These are phyloP conservation scores for Abscondita cerata DNA, from an alignment of 2,888 invertebrate species.

Conservation along the genomic window DNA sequence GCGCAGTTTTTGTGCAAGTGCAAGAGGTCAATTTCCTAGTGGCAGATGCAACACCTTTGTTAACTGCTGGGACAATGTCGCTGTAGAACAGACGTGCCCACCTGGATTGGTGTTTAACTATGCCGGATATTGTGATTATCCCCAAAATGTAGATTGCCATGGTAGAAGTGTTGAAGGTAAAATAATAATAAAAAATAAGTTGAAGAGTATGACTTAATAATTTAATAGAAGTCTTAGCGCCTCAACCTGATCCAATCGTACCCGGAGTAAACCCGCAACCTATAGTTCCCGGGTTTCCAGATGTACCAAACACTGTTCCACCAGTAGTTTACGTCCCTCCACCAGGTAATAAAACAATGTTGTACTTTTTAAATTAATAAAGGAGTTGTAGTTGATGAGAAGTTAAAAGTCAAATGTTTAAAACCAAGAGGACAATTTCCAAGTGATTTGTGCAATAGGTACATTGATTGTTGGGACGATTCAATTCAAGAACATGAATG, in stretches of 20 bases:
- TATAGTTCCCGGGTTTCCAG: neutral
- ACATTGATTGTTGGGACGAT: constrained; percentile 77
- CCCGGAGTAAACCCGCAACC: neutral
- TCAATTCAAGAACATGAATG: constrained; percentile 71
- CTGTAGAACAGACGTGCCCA: constrained; percentile 71
- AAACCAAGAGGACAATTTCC: constrained; percentile 69
- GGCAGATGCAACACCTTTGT: constrained; percentile 68
- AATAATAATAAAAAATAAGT: neutral
- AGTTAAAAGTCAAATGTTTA: constrained; percentile 53
- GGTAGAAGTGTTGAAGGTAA: constrained; percentile 55
- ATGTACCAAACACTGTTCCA: neutral
- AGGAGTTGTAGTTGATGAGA: constrained; percentile 25
- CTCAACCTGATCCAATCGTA: neutral
- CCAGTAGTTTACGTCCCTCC: neutral
- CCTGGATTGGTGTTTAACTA: constrained; percentile 66
- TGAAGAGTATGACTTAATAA: neutral
- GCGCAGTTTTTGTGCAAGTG: constrained; percentile 55
- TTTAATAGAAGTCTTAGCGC: neutral
- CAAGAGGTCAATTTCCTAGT: constrained; percentile 69
- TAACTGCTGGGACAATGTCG: constrained; percentile 76
- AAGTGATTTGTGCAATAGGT: constrained; percentile 67
- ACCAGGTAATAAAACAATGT: neutral
- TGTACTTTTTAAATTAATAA: neutral
- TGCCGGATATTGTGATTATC: constrained; percentile 68
- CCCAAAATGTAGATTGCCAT: constrained; percentile 69